Evolutionary conservation across 2,888 invertebrate genomes (phyloP), one percentile per base, ranked within the genome.

Genomic region (Reticulitermes lucifugus): DNA sequence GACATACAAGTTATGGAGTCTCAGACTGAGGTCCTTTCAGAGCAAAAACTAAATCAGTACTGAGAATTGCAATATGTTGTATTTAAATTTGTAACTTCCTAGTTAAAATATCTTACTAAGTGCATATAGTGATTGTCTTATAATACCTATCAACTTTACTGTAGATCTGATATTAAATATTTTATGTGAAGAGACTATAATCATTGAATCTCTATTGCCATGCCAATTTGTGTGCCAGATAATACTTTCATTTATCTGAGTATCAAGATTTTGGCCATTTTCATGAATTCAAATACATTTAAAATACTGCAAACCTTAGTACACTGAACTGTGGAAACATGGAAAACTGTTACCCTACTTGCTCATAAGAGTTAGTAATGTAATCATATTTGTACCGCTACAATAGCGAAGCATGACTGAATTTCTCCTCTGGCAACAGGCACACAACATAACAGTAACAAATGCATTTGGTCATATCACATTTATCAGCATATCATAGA

Each of bases 381-480:
- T 25, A 65, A 10, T 25, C 65, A 9, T 65, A 12, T 65, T n/a
- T n/a, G n/a, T 14, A n/a, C 18, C 55, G 4, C 55, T 1, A 55
- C 55, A 55, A 18, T 4, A 55, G 55, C 18, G 14, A 55, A 55
- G 18, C 18, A 18, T 18, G 55, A 18, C 14, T 55, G 55, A 55
- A 0, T 55, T 55, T 5, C 65, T 65, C 12, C 6, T 65, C 65
- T 65, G 25, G 65, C 65, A n/a, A 65, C 65, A 65, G 65, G 65
- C 25, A n/a, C n/a, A 25, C 7, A 25, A n/a, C 25, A 25, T 65
- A 25, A 65, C 65, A n/a, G 65, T 25, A 22, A 41, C 41, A 73
- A 5, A 35, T 41, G 21, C 73, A 73, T 41, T 46, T 77, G 77
- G 77, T 83, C 83, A 83, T 83, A 83, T 83, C 83, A 83, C 59